Conservation (phyloP, 2,888 invertebrate genomes). For the Luperina nickerlii region DNA sequence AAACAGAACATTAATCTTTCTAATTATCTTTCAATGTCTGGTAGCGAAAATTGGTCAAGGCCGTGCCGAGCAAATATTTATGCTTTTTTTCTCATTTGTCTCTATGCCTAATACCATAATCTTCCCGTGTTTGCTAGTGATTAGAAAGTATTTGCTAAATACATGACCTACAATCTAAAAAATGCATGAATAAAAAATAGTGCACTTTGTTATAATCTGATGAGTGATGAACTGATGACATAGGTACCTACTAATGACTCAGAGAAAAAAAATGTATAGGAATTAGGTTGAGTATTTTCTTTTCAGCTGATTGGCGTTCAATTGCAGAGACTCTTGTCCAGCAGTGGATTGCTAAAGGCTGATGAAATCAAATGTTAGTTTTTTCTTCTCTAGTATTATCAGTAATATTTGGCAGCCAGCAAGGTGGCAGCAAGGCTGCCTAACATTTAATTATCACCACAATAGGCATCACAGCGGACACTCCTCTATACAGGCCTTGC, state of each 20-base stretch:
- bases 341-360: not conserved
- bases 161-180: not conserved
- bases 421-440: too few relatives aligned
- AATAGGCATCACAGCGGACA: not conserved
- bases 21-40: slow-evolving; percentile 43
- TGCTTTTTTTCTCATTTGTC: not conserved
- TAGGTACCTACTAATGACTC: too few relatives aligned
- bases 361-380: not conserved
- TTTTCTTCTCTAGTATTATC: not conserved
- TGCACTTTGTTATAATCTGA: not conserved
- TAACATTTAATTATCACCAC: not conserved
- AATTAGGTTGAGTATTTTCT: not conserved
- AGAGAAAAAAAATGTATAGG: not conserved
- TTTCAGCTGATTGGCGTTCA: not conserved
- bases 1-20: slow-evolving; percentile 44
- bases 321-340: not conserved
- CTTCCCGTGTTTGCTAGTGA: not conserved
- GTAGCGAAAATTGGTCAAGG: slow-evolving; percentile 44
- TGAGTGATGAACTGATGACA: not conserved
- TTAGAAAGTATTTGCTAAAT: not conserved
- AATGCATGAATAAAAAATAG: not conserved
- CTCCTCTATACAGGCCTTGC: not conserved
- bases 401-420: not conserved
- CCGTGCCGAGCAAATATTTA: not conserved
- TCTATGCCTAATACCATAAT: not conserved